Base-by-base conservation (phyloP, 2,113 vertebrate species). In the Sterna hirundo region DNA sequence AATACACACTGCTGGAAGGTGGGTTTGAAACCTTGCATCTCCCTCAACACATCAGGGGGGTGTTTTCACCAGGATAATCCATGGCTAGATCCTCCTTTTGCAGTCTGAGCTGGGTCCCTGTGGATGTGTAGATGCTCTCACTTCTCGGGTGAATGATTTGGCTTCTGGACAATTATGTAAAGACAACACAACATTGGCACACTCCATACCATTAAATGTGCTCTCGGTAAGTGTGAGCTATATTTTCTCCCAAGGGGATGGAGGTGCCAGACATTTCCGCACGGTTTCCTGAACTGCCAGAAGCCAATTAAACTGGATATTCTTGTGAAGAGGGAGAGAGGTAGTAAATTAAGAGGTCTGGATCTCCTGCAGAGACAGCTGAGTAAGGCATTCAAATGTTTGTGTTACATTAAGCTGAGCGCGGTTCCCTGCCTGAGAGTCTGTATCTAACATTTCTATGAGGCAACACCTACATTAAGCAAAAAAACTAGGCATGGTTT, bases 221-320 rank as follows among this genome's bases (percentile, higher is more conserved):
- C 6, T 70, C 46, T 86, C 0, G 0, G 16, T 57, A 69, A 70
- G 11, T 4, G 9, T 51, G 46, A 83, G 34, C 57, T 86, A 2
- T 58, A 20, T 80, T 80, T 91, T 95, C 10, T 49, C 51, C 60
- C 42, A 75, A 66, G 30, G 42, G 18, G 16, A n/a, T 68, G 47
- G 29, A 84, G 13, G 42, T 60, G 54, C 9, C 76, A 86, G 30
- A 55, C 1, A 42, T 78, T 81, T 83, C 55, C 15, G 1, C 34
- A 62, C 1, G 23, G 36, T 81, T 68, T 93, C 38, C n/a, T 94
- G n/a, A 81, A 44, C 60, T 78, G 29, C 32, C 34, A 79, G 38
- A 69, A 92, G 19, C 30, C 22, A 78, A 84, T 75, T 92, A 68
- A 83, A 84, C 6, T 36, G 32, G 14, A 88, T 75, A 60, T 44